A percentile compares a stretch with the other conserved stretches of the same genome.
Conservation (phyloP, 2,797 vertebrate genomes). For the Malacoraja senta region DNA sequence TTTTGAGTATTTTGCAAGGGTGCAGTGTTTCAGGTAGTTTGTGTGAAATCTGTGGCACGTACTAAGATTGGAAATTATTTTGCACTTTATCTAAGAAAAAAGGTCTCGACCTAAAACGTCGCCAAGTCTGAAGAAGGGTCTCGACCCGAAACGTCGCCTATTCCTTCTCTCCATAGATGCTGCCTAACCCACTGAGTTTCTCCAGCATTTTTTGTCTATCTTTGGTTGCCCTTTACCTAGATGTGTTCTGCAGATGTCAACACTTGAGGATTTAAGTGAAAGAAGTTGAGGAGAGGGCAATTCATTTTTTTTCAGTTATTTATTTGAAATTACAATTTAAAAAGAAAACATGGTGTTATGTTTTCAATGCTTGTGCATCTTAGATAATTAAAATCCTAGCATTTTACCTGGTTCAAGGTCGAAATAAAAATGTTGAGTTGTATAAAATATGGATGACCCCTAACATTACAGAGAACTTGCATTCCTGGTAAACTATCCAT, state of each 20-base stretch:
- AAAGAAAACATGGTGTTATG: not conserved
- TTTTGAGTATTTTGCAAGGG: no score
- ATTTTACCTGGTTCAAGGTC: not conserved
- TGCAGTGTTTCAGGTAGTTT: not conserved
- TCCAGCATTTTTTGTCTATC: no score
- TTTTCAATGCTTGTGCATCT: not conserved
- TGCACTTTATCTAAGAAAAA: no score
- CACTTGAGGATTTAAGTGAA: not conserved
- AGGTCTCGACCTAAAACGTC: no score
- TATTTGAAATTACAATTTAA: not conserved
- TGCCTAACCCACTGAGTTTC: no score
- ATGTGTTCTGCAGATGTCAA: not conserved
- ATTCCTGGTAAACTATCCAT: no score
- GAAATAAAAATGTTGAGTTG: not conserved
- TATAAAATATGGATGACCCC: not conserved
- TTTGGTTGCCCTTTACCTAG: not conserved
- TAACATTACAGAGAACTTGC: no score
- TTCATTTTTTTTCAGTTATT: not conserved
- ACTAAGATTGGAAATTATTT: not conserved
- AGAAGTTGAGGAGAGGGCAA: not conserved
- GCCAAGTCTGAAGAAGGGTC: no score
- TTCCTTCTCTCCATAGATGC: no score
- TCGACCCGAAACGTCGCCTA: no score
- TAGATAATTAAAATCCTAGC: not conserved
- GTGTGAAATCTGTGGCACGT: not conserved